These are phyloP conservation scores for Phycodurus eques DNA, from an alignment of 2,113 vertebrate species.

Conservation along the genomic window DNA sequence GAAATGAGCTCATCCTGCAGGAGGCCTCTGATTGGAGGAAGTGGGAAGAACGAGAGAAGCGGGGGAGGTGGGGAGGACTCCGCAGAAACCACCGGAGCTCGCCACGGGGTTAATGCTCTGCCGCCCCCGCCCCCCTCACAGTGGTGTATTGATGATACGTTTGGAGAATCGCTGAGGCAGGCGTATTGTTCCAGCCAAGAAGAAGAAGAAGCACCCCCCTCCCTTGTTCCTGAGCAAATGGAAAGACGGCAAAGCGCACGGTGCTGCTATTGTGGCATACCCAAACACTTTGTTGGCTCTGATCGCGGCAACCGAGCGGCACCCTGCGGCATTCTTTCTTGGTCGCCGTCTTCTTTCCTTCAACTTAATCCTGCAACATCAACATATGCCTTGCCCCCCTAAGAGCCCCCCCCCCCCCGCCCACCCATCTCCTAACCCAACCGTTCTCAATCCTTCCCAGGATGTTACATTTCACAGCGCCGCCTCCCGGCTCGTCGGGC, in stretches of 20 bases:
- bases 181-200: conserved; percentile 66
- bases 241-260: conserved; percentile 63
- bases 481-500: conserved; percentile 60
- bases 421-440: neutral
- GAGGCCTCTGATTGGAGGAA: conserved; percentile 62
- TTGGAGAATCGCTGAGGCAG: conserved; percentile 74
- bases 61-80: conserved; percentile 20
- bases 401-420: neutral
- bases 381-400: neutral
- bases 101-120: conserved; percentile 60
- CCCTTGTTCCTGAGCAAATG: conserved; percentile 38
- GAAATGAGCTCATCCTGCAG: conserved; percentile 61
- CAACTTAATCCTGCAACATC: conserved; percentile 2
- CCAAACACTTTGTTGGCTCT: conserved; percentile 6
- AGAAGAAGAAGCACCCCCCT: conserved; percentile 39
- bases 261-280: conserved; percentile 46
- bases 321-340: conserved; percentile 12
- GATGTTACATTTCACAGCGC: conserved; percentile 63
- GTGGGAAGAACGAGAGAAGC: conserved; percentile 1
- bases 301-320: neutral
- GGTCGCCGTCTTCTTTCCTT: conserved; percentile 22
- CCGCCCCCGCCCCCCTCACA: conserved; percentile 21
- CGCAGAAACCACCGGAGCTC: conserved; percentile 48
- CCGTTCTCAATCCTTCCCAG: conserved; percentile 23
- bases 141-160: conserved; percentile 71